Conservation (phyloP, 2,888 invertebrate species). For the Lingula anatina region DNA sequence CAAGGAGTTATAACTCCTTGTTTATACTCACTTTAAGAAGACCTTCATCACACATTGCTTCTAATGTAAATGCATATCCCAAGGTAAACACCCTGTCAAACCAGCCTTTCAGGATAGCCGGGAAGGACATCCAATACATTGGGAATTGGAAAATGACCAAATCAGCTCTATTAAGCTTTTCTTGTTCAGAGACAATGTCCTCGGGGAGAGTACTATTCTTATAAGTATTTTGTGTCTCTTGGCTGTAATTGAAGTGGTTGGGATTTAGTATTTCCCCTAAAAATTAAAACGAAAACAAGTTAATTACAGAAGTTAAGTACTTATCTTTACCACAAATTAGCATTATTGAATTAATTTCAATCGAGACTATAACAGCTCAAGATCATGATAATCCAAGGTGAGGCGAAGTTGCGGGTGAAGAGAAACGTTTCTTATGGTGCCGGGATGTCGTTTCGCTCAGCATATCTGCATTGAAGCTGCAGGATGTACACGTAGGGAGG, state of each 20-base stretch:
- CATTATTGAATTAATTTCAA: too few species aligned
- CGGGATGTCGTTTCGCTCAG: conserved; percentile 9
- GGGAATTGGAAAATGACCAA: conserved; percentile 29
- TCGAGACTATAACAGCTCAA: too few species aligned
- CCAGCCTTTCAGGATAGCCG: conserved; percentile 34
- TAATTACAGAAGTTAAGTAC: too few species aligned
- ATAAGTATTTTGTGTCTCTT: conserved; percentile 12
- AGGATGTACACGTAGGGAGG: too few species aligned
- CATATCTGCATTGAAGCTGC: conserved; percentile 14
- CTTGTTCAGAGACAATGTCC: conserved; percentile 16
- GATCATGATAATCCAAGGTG: too few species aligned
- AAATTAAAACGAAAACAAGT: not conserved
- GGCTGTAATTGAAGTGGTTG: conserved; percentile 12
- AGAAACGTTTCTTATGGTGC: too few species aligned
- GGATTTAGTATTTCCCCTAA: conserved; percentile 3
- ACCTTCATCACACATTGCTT: conserved; percentile 15
- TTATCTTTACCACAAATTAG: too few species aligned
- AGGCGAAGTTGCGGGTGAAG: too few species aligned
- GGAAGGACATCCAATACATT: conserved; percentile 22
- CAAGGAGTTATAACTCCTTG: too few species aligned
- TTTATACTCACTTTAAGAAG: conserved; percentile 14
- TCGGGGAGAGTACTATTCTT: too few species aligned
- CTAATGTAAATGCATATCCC: conserved; percentile 14
- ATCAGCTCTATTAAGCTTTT: conserved; percentile 21
- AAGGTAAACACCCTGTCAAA: conserved; percentile 19